Evolutionary conservation across 1,140 invertebrate genomes (phyloP).

Genomic region (Araneus ventricosus): DNA sequence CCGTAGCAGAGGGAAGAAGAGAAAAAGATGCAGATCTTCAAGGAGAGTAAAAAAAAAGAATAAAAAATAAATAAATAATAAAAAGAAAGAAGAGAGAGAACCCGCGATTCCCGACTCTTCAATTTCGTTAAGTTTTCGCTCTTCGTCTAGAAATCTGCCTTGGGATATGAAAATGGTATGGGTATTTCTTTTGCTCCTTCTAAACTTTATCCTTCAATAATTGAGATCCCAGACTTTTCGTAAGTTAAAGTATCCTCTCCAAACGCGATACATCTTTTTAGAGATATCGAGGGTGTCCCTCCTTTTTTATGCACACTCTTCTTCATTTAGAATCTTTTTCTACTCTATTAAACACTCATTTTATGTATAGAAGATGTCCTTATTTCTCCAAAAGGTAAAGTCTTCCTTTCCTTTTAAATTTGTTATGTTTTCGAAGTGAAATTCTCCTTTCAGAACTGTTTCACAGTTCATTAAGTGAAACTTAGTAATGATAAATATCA

Average conservation of each 20-base stretch:
- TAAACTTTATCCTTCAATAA: constrained; percentile 61
- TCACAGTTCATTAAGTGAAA: no score
- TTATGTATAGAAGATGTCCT: neutral
- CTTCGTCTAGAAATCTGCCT: constrained; percentile 1
- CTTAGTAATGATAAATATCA: no score
- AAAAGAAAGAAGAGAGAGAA: neutral
- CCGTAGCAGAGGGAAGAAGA: neutral
- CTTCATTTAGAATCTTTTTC: constrained; percentile 37
- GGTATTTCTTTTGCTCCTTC: constrained; percentile 39
- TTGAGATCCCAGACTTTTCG: constrained; percentile 58
- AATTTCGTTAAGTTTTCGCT: constrained; percentile 60
- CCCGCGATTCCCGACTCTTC: neutral
- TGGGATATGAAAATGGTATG: constrained; percentile 39
- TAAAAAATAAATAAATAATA: neutral
- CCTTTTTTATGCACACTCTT: neutral
- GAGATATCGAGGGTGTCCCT: neutral
- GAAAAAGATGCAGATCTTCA: constrained; percentile 50
- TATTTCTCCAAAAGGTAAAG: constrained; percentile 15
- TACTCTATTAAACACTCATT: constrained; percentile 49
- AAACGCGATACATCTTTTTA: constrained; percentile 37
- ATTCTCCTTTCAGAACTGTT: no score
- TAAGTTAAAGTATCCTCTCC: constrained; percentile 28
- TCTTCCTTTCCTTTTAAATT: neutral
- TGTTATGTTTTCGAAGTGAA: neutral
- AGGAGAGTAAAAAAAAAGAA: neutral